Percentiles rank a stretch among this genome's conserved stretches.
phyloP scores from a whole-genome alignment of 2,888 invertebrate species.

The Dorcus parallelipipedus region DNA sequence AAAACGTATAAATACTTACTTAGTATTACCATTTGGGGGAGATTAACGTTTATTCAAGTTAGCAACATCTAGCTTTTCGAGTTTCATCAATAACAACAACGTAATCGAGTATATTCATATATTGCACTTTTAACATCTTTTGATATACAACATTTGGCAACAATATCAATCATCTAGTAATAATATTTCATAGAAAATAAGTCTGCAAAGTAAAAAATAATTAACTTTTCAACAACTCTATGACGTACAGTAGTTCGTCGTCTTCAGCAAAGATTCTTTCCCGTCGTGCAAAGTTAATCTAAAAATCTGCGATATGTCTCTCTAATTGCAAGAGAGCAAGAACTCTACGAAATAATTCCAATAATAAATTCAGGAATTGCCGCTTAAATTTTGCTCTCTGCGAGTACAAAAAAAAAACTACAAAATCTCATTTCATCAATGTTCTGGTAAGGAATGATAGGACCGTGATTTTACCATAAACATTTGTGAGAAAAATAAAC shows the following conservation, averaged over 20 bases:
- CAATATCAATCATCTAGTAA: conserved; percentile 4
- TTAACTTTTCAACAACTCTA: conserved; percentile 1
- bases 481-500: conserved; percentile 35
- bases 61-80: too few species aligned
- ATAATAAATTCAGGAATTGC: background rate
- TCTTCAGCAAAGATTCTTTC: background rate
- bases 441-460: conserved; percentile 63
- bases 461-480: conserved; percentile 61
- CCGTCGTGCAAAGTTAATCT: background rate
- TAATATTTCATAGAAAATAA: conserved; percentile 10
- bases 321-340: background rate
- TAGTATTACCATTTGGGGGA: too few species aligned
- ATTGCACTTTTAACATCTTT: too few species aligned
- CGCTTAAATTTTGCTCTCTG: background rate
- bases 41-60: too few species aligned
- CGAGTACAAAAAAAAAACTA: conserved; percentile 7
- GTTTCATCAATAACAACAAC: too few species aligned
- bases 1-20: too few species aligned
- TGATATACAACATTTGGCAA: conserved; percentile 9
- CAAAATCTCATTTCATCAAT: conserved; percentile 20
- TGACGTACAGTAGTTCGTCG: background rate
- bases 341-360: background rate
- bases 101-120: too few species aligned
- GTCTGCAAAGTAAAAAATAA: background rate
- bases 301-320: conserved; percentile 3